These are phyloP conservation scores for Drosophila guanche DNA, from an alignment of 1,140 invertebrate genomes.

Conservation along the genomic window DNA sequence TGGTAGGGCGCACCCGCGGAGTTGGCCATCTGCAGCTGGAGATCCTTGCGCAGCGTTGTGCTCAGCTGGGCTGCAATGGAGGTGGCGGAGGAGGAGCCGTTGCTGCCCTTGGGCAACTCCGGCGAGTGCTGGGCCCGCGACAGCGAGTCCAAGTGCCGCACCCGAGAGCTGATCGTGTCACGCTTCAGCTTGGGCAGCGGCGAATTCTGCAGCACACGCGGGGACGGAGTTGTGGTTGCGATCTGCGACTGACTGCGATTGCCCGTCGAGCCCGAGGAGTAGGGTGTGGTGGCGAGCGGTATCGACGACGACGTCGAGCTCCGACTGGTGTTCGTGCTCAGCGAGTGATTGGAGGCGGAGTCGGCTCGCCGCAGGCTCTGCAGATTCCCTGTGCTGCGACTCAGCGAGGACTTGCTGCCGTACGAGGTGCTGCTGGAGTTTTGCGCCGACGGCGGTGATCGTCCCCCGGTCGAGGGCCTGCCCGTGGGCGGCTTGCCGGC, in stretches of 20 bases:
- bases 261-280: slow-evolving; percentile 64
- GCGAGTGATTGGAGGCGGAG: slow-evolving; percentile 79
- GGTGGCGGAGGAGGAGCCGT: slow-evolving; percentile 26
- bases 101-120: slow-evolving; percentile 45
- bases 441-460: slow-evolving; percentile 76
- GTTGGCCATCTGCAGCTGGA: slow-evolving; percentile 58
- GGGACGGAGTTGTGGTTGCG: slow-evolving; percentile 82
- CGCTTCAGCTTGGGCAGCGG: slow-evolving; percentile 85
- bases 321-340: slow-evolving; percentile 78
- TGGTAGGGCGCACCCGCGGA: slow-evolving; percentile 34
- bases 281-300: slow-evolving; percentile 75
- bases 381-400: slow-evolving; percentile 83
- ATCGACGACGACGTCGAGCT: slow-evolving; percentile 80
- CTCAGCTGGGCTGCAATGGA: slow-evolving; percentile 75
- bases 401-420: slow-evolving; percentile 80
- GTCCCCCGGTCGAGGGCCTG: slow-evolving; percentile 58
- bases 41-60: slow-evolving; percentile 74
- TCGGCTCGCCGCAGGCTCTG: slow-evolving; percentile 84
- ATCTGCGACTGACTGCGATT: slow-evolving; percentile 55
- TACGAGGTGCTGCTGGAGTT: slow-evolving; percentile 83
- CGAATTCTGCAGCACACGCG: slow-evolving; percentile 80
- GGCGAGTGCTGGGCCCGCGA: slow-evolving; percentile 74
- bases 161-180: slow-evolving; percentile 86
- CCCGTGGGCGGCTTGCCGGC: slow-evolving; percentile 85
- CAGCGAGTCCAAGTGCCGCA: slow-evolving; percentile 85